Percentiles rank a stretch among this genome's conserved stretches.
phyloP scores from a whole-genome alignment of 2,888 invertebrate genomes.

The Rotaria magnacalcarata region DNA sequence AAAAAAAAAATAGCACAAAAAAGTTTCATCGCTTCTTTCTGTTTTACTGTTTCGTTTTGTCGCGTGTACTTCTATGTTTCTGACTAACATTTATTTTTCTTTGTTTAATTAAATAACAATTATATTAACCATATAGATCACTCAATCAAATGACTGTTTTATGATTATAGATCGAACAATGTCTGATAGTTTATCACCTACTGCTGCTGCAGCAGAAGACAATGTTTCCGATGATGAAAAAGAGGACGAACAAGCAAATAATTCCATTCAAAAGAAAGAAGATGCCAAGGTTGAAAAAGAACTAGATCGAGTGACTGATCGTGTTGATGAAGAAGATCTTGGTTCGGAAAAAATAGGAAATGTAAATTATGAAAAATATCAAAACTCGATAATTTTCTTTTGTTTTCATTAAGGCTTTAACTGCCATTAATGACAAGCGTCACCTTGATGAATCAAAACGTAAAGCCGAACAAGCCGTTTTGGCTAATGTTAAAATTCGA shows the following conservation, averaged over 20 bases:
- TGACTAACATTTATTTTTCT: background rate
- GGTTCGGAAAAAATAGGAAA: background rate
- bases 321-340: background rate
- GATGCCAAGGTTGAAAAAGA: conserved; percentile 18
- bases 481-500: conserved; percentile 10
- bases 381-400: background rate
- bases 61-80: background rate
- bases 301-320: conserved; percentile 1
- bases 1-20: background rate
- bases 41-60: background rate
- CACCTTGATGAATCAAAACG: conserved; percentile 26
- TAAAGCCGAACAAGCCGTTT: conserved; percentile 5
- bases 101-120: background rate
- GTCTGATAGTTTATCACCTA: background rate
- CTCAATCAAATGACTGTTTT: no score
- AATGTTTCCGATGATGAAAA: conserved; percentile 8
- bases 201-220: background rate
- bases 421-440: conserved; percentile 4
- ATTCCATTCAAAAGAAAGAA: background rate
- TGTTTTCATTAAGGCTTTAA: background rate
- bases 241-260: background rate
- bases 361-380: background rate
- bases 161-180: background rate
- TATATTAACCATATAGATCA: no score
- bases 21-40: background rate